These are phyloP conservation scores for Varanus komodoensis DNA, from an alignment of 2,113 vertebrate species.

Conservation along the genomic window DNA sequence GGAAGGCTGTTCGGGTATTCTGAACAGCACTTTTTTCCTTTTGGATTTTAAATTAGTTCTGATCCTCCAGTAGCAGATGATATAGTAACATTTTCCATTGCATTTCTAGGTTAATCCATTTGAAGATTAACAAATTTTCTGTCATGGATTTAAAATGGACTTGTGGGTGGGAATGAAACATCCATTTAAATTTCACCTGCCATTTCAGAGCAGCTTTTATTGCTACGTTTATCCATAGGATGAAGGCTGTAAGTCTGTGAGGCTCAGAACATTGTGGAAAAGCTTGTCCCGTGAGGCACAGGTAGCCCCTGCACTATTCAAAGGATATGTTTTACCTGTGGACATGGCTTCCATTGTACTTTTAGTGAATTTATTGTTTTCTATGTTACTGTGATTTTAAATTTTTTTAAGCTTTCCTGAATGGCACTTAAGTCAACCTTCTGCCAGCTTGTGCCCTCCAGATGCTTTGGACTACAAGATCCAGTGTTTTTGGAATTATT, in stretches of 20 bases:
- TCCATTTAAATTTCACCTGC: neutral
- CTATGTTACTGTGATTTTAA: neutral
- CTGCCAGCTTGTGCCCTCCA: too few species aligned
- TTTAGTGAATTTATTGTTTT: neutral
- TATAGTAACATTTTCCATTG: neutral
- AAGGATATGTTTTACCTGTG: neutral
- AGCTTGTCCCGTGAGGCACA: neutral
- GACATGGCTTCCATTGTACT: neutral
- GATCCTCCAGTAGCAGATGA: neutral
- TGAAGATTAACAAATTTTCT: neutral
- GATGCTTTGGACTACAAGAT: too few species aligned
- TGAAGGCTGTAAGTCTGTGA: neutral
- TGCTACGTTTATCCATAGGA: neutral
- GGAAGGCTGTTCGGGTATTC: conserved; percentile 9
- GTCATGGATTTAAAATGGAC: neutral
- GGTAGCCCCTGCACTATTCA: neutral
- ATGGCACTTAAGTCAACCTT: neutral
- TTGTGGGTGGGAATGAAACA: neutral
- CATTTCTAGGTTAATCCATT: neutral
- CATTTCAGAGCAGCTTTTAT: neutral
- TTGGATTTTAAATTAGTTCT: conserved; percentile 23
- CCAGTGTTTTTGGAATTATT: too few species aligned
- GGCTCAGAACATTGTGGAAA: neutral
- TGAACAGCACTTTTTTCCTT: conserved; percentile 39
- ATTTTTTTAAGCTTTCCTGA: neutral